Conservation (phyloP, 1,140 invertebrate species). For the Drosophila pachea region DNA sequence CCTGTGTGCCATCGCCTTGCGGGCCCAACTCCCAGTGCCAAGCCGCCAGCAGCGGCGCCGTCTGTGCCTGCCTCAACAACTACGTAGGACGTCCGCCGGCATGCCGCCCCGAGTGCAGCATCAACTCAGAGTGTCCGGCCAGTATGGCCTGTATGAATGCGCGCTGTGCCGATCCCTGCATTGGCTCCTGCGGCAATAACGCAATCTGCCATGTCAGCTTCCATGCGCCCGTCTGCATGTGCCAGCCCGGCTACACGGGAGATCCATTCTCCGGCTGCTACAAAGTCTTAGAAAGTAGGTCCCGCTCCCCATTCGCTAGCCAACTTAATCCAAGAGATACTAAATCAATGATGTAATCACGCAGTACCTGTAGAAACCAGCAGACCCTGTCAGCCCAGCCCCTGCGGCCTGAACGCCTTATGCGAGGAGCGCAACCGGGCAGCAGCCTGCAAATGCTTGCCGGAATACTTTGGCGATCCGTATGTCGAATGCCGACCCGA, state of each 20-base stretch:
- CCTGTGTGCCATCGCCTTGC: conserved; percentile 84
- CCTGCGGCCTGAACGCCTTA: conserved; percentile 89
- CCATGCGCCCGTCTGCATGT: conserved; percentile 85
- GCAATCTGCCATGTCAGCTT: conserved; percentile 85
- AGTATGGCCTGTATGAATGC: conserved; percentile 84
- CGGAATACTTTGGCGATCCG: conserved; percentile 86
- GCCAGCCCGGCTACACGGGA: conserved; percentile 84
- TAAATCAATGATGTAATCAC: conserved; percentile 24
- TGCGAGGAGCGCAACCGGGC: conserved; percentile 87
- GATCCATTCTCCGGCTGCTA: conserved; percentile 87
- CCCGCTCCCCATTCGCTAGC: neutral
- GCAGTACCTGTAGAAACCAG: conserved; percentile 79
- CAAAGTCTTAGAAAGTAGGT: conserved; percentile 80
- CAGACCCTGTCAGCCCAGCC: conserved; percentile 83
- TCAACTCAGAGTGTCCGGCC: conserved; percentile 85
- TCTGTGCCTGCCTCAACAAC: conserved; percentile 84
- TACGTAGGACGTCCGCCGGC: conserved; percentile 86
- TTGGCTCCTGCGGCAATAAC: conserved; percentile 85
- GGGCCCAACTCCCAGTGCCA: conserved; percentile 84
- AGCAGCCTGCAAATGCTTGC: conserved; percentile 85
- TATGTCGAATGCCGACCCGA: conserved; percentile 87
- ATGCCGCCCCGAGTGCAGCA: conserved; percentile 86
- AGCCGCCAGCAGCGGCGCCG: conserved; percentile 81
- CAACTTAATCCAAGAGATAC: neutral
- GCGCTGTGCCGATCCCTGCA: conserved; percentile 86